These are phyloP conservation scores for Tylochromis polylepis DNA, from an alignment of 2,113 vertebrate genomes.

Conservation along the genomic window DNA sequence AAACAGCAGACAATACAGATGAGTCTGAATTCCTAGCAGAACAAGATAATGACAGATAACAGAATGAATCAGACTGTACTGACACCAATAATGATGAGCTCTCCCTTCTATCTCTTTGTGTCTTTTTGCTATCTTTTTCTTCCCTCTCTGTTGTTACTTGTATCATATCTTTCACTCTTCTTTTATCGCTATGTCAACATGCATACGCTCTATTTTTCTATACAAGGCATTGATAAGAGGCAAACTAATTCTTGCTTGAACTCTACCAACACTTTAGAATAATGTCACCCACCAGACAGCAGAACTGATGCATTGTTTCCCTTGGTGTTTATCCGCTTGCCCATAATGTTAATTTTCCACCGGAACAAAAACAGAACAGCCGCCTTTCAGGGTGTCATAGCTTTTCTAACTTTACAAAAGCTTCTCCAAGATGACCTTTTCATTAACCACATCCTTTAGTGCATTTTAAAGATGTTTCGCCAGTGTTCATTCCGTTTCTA, in stretches of 20 bases:
- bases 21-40: conserved; percentile 22
- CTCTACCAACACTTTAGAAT: not conserved
- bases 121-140: not conserved
- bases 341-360: not conserved
- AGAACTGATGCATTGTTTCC: conserved; percentile 4
- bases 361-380: not conserved
- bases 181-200: conserved; percentile 10
- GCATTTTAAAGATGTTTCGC: not conserved
- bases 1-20: conserved; percentile 39
- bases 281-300: conserved; percentile 20
- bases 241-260: not conserved
- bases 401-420: not conserved
- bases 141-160: not conserved
- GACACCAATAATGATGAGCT: conserved; percentile 14
- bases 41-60: conserved; percentile 44
- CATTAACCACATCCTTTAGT: not conserved
- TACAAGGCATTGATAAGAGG: conserved; percentile 24
- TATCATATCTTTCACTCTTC: conserved; percentile 7
- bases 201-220: not conserved
- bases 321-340: not conserved
- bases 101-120: not conserved
- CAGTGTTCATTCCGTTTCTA: not conserved
- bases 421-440: not conserved
- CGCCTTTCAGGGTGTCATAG: not conserved
- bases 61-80: conserved; percentile 16